These are phyloP conservation scores for Falco berigora DNA, from an alignment of 2,797 vertebrate species.

Conservation along the genomic window DNA sequence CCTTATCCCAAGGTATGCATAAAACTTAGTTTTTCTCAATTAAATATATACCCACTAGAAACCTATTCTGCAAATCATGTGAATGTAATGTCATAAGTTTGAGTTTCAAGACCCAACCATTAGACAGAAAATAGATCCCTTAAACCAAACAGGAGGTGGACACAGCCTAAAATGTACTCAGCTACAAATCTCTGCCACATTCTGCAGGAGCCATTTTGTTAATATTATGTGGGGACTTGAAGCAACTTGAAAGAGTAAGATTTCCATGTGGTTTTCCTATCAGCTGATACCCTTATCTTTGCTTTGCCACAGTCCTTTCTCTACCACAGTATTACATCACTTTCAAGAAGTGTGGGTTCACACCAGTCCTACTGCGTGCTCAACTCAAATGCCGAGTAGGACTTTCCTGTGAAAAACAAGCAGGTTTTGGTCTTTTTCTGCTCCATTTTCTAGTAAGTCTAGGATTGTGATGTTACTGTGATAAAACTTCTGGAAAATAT, in stretches of 20 bases:
- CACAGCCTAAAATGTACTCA: background rate
- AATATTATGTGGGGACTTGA: background rate
- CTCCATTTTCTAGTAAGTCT: background rate
- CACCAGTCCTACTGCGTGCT: background rate
- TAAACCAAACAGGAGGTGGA: background rate
- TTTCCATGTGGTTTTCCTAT: background rate
- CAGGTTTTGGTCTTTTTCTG: background rate
- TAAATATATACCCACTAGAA: background rate
- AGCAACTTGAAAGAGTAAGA: background rate
- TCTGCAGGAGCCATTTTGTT: background rate
- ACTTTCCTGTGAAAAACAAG: background rate
- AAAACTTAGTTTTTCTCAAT: background rate
- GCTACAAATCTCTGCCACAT: background rate
- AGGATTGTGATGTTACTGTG: background rate
- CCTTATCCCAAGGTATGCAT: background rate
- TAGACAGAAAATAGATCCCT: background rate
- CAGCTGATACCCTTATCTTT: background rate
- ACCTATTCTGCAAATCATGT: background rate
- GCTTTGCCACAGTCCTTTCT: background rate
- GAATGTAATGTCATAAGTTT: background rate
- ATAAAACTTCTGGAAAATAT: background rate
- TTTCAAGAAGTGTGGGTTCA: background rate
- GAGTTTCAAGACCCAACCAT: background rate
- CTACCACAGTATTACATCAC: background rate
- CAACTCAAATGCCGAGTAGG: background rate